phyloP scores from a whole-genome alignment of 2,113 vertebrate species.

The Phocoena phocoena region DNA sequence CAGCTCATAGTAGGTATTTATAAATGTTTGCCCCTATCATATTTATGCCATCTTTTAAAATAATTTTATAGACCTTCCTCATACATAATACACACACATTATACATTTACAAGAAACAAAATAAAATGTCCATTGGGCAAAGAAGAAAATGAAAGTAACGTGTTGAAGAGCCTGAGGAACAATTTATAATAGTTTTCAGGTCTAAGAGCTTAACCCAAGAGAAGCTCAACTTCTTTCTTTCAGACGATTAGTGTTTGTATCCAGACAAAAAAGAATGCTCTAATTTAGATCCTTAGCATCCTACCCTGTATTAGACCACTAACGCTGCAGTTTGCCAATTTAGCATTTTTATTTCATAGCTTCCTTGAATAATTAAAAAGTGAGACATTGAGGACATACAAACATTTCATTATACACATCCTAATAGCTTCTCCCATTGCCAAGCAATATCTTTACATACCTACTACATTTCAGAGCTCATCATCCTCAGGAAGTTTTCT shows the following conservation, averaged over 20 bases:
- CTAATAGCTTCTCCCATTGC: background rate
- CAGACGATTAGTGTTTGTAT: background rate
- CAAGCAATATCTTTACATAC: background rate
- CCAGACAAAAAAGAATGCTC: background rate
- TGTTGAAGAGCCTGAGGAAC: background rate
- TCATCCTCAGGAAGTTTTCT: background rate
- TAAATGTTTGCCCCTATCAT: background rate
- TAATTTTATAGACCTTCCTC: background rate
- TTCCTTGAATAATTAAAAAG: constrained; percentile 52
- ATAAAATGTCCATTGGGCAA: background rate
- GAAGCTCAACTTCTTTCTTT: background rate
- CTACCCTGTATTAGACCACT: background rate
- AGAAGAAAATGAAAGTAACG: background rate
- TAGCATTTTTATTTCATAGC: constrained; percentile 10
- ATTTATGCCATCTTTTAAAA: background rate
- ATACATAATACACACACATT: background rate
- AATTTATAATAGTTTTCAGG: background rate
- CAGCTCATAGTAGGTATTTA: background rate
- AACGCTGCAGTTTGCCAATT: background rate
- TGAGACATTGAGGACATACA: background rate
- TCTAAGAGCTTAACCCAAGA: background rate
- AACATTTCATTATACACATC: background rate
- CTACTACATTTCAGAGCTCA: background rate
- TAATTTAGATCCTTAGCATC: background rate
- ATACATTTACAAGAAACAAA: background rate